Evolutionary conservation across 1,140 invertebrate species (phyloP).

Genomic region (Penaeus japonicus): DNA sequence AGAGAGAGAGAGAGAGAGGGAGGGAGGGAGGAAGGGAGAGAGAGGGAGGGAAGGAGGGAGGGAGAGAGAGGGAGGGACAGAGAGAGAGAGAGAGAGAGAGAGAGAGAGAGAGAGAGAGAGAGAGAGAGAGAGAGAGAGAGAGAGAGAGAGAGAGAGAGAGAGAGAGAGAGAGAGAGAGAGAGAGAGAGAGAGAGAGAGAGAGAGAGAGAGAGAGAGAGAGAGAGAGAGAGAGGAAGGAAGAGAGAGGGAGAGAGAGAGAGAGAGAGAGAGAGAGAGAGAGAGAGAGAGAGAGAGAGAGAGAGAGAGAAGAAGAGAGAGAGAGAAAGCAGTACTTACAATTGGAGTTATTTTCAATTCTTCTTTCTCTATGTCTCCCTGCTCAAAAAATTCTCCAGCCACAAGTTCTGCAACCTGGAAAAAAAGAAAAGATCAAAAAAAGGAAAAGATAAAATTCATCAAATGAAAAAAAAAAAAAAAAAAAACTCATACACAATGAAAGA

Average conservation of each 20-base stretch:
- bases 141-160: too few relatives aligned
- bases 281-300: not conserved
- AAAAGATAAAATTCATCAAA: not conserved
- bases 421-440: not conserved
- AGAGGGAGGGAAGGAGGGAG: too few relatives aligned
- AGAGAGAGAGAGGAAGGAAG: too few relatives aligned
- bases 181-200: too few relatives aligned
- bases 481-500: not conserved
- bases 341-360: conserved; percentile 85
- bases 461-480: conserved; percentile 11
- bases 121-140: too few relatives aligned
- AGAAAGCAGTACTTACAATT: conserved; percentile 72
- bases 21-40: too few relatives aligned
- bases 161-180: too few relatives aligned
- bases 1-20: too few relatives aligned
- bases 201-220: too few relatives aligned
- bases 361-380: conserved; percentile 92
- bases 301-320: not conserved
- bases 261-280: not conserved
- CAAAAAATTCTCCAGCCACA: conserved; percentile 94
- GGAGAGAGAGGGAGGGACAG: too few relatives aligned
- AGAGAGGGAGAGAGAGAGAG: not conserved
- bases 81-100: too few relatives aligned
- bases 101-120: too few relatives aligned
- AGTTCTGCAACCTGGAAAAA: conserved; percentile 77